A percentile compares a stretch with the other conserved stretches of the same genome.
Conservation (phyloP, 2,797 vertebrate species). For the Amblyraja radiata region DNA sequence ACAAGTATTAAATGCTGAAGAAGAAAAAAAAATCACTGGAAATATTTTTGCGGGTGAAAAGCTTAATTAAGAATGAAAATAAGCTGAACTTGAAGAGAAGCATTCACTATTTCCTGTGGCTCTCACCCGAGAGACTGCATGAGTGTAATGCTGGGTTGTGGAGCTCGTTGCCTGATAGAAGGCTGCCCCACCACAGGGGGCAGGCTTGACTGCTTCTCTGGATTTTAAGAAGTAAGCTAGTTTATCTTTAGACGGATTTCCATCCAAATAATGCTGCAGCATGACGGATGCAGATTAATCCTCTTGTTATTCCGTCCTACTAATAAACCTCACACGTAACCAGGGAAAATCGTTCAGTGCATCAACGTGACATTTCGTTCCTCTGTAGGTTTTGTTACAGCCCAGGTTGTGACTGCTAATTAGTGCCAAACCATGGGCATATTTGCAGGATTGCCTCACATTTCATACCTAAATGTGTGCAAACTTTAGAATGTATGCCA, state of each 20-base stretch:
- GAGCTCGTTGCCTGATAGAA: background rate
- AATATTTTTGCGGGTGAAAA: constrained; percentile 19
- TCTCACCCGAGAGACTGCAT: background rate
- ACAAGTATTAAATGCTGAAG: background rate
- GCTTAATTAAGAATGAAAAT: background rate
- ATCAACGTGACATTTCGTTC: constrained; percentile 10
- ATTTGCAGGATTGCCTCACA: background rate
- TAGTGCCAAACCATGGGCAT: background rate
- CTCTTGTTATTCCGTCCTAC: constrained; percentile 7
- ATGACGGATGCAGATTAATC: background rate
- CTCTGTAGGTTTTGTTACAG: constrained; percentile 13
- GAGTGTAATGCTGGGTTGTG: background rate
- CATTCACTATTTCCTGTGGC: background rate
- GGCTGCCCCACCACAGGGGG: background rate
- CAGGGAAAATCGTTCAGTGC: background rate
- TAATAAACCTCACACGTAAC: background rate
- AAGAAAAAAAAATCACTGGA: background rate
- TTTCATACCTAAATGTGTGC: background rate
- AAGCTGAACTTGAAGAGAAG: background rate
- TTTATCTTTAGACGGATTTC: background rate
- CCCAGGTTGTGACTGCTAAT: background rate
- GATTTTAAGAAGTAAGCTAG: background rate
- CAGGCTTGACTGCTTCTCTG: background rate
- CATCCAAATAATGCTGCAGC: background rate
- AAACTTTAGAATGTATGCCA: background rate